phyloP scores from a whole-genome alignment of 37 sponge, comb jelly and placozoan genomes.

The Geodia barretti region DNA sequence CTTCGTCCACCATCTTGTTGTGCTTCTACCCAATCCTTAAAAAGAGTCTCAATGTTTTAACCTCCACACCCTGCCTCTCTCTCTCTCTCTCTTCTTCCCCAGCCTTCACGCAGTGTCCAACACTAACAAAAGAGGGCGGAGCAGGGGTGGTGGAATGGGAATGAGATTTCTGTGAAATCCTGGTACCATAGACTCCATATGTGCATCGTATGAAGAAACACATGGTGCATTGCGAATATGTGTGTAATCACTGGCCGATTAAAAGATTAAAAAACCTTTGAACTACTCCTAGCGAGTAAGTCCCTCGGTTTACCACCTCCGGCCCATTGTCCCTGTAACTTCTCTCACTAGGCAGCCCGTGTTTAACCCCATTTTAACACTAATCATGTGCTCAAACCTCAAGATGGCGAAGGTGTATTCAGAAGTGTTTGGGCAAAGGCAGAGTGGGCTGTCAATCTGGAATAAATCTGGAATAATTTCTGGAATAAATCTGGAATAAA shows the following conservation, averaged over 20 bases:
- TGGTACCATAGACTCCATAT: conserved; percentile 54
- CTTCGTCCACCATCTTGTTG: no score
- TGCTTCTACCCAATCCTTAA: no score
- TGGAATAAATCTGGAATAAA: no score
- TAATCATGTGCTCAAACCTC: neutral
- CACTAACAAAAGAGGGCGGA: conserved; percentile 76
- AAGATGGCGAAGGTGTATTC: conserved; percentile 72
- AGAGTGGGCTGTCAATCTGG: no score
- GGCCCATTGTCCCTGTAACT: no score
- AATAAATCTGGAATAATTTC: no score
- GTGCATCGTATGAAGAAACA: conserved; percentile 72
- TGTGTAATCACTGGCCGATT: no score
- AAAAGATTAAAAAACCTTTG: no score
- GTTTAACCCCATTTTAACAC: neutral
- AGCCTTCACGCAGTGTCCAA: conserved; percentile 43
- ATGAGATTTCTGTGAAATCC: conserved; percentile 79
- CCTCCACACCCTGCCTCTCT: no score
- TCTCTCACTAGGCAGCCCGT: neutral
- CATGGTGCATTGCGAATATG: no score
- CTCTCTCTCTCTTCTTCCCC: neutral
- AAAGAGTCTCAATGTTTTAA: no score
- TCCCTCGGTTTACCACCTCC: conserved; percentile 67
- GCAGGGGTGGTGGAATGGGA: conserved; percentile 87
- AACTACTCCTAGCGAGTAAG: no score
- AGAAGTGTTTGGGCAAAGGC: conserved; percentile 57